Evolutionary conservation across 2,797 vertebrate species (phyloP), one percentile per base, ranked within the genome.

Genomic region (Iguana delicatissima): DNA sequence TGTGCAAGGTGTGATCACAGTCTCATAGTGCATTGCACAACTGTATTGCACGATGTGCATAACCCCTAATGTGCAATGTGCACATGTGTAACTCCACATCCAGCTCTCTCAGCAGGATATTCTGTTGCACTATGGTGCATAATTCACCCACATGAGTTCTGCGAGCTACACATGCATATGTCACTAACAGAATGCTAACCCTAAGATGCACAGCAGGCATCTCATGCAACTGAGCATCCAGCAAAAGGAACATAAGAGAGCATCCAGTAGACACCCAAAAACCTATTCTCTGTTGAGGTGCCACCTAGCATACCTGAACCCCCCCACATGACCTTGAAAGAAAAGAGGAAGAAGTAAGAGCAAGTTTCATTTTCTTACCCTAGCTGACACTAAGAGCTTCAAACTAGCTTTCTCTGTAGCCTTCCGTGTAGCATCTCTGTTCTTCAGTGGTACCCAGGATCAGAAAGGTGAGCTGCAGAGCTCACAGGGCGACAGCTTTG

Each of bases 221-320:
- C 73, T 81, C 46, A 8, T 12, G 2, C 5, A 35, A 22, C 14
- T 29, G 42, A 13, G 55, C 62, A 74, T 1, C 62, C 4, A 9
- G 13, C 4, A 4, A 4, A 69, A 69, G 29, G 67, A 69, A 69
- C 29, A 32, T 29, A 32, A 69, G 29, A 67, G 24, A 69, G 29
- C 67, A 32, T 29, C 32, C 67, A 12, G 67, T 69, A 55, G 81
- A 67, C 73, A 92, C 86, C 0, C 7, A 84, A 7, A 42, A 79
- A n/a, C 6, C 57, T 0, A 0, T 0, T 1, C 35, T 1, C 0
- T 38, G 3, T 16, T 12, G 3, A 52, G 57, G 38, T 89, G 80
- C 77, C 64, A 32, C 62, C 57, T 29, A 59, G 89, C 82, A 0
- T 94, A 96, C 95, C 94, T 96, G 95, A 20, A 67, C 14, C 26